Percentiles rank a stretch among this genome's conserved stretches.
Conservation (phyloP, 2,113 vertebrate genomes). For the Hemiscyllium ocellatum region DNA sequence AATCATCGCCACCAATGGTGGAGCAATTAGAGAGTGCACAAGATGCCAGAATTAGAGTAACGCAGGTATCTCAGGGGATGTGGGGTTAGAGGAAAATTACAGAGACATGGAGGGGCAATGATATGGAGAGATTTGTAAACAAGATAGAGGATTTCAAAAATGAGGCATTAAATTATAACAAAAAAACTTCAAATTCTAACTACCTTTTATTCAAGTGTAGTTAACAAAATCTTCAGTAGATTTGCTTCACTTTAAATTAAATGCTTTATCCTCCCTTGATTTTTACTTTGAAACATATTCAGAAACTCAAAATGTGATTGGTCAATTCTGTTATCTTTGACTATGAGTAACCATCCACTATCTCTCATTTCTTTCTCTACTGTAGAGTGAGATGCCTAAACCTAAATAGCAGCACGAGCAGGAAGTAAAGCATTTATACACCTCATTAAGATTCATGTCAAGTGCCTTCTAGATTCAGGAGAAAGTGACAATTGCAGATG, state of each 20-base stretch:
- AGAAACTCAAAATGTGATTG: background rate
- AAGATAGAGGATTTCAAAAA: too few species aligned
- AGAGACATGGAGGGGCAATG: too few species aligned
- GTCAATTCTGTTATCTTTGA: background rate
- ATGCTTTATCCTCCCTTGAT: background rate
- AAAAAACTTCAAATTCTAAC: background rate
- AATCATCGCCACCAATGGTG: too few species aligned
- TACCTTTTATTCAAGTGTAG: background rate
- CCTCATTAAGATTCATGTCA: background rate
- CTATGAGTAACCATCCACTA: too few species aligned
- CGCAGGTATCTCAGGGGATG: too few species aligned
- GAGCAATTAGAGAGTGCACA: too few species aligned
- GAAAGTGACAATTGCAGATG: too few species aligned
- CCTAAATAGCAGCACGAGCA: background rate
- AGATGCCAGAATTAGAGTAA: too few species aligned
- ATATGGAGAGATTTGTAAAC: too few species aligned
- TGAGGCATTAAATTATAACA: too few species aligned
- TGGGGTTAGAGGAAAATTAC: background rate
- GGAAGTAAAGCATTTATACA: too few species aligned
- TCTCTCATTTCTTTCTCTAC: background rate
- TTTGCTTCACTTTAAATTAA: background rate
- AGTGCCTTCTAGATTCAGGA: background rate
- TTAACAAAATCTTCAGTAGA: background rate
- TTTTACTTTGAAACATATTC: background rate
- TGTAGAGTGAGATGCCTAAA: background rate